Base-by-base conservation (phyloP, 2,888 invertebrate genomes). In the Orgyia antiqua region DNA sequence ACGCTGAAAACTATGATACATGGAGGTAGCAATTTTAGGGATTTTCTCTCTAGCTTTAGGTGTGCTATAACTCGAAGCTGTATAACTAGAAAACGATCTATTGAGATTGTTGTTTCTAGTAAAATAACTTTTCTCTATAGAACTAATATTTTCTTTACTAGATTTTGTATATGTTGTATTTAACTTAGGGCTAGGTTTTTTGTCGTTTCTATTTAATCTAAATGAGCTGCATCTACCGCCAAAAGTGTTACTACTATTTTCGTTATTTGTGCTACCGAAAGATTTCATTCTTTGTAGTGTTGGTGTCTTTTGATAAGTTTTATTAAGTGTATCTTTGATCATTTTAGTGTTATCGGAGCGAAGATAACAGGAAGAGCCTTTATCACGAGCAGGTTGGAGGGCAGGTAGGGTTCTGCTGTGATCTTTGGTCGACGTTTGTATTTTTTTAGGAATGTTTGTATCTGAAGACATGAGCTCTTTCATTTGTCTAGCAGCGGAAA, bases 401-500 rank as follows among this genome's bases (percentile, higher is more conserved):
- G 68, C 68, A 31, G 86, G 86, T 52, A 86, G 79, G 52, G 83
- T 86, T 65, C 74, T 64, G 42, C 61, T 74, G 45, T 67, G 60
- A 56, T 87, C 75, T 77, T 86, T 70, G 60, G 84, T 53, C 44
- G 78, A 47, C 28, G 59, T 70, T 58, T 76, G 72, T 43, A 68
- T 42, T 63, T 76, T 82, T 72, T 79, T 80, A 49, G 84, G 74
- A 51, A 86, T 71, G 64, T 78, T 83, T 32, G 90, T 89, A 49
- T 91, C 90, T 38, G 91, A 89, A 29, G 91, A 91, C 77, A 94
- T 90, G 18, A 95, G 88, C 63, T 94, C 94, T 76, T 92, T 91
- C 83, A 94, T 90, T 79, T 95, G 94, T 45, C 91, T 91, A 77
- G 94, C 93, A 27, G 94, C 94, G 47, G 91, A 90, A 48, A 90